These are phyloP conservation scores for Charadrius vociferus DNA, from an alignment of 2,113 vertebrate genomes.

Conservation along the genomic window DNA sequence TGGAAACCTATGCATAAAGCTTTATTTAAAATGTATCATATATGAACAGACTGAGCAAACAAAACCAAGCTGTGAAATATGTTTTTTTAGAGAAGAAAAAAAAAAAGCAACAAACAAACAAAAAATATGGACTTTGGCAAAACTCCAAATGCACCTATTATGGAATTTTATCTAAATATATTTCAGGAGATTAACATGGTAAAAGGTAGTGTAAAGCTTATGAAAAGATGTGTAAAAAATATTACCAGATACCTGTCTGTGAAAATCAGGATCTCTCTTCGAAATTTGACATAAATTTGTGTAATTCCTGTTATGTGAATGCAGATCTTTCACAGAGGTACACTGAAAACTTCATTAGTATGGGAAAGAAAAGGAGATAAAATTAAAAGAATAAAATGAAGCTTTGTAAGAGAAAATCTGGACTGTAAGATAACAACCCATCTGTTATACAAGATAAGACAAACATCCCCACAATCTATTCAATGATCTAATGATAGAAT, in stretches of 20 bases:
- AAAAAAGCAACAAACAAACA: neutral
- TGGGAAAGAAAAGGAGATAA: neutral
- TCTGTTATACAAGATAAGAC: neutral
- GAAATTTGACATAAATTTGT: constrained; percentile 12
- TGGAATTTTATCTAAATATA: neutral
- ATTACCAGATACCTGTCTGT: constrained; percentile 22
- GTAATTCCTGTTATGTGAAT: neutral
- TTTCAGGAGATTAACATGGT: constrained; percentile 10
- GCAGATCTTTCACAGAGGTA: neutral
- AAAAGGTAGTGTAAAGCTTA: neutral
- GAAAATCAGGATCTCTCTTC: neutral
- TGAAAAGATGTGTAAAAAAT: constrained; percentile 17
- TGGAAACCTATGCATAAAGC: neutral
- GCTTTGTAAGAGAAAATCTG: neutral
- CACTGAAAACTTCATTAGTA: neutral
- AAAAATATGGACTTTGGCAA: neutral
- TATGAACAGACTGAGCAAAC: neutral
- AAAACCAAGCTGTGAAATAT: constrained; percentile 28
- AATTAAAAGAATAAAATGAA: neutral
- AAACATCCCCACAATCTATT: neutral
- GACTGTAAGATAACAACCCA: neutral
- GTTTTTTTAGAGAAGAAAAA: neutral
- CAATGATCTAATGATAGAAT: neutral
- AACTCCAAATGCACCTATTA: neutral
- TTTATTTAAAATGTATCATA: neutral